Conservation (phyloP, 1,140 invertebrate species). For the Plectus sambesii region DNA sequence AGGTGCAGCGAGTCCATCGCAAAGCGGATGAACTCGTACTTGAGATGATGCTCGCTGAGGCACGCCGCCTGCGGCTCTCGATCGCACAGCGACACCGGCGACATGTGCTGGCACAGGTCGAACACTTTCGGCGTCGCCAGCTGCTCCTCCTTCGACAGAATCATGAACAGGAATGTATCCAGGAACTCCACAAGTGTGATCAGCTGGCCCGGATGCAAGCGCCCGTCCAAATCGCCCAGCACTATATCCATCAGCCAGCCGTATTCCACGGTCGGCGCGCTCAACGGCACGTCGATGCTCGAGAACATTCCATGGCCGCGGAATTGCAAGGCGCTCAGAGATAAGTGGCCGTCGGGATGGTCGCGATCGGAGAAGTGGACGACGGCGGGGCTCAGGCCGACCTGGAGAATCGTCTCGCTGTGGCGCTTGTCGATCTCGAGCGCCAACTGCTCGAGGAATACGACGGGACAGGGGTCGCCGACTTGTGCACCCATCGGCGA, state of each 20-base stretch:
- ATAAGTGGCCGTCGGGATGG: conserved; percentile 22
- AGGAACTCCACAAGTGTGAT: conserved; percentile 72
- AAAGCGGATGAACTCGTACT: conserved; percentile 81
- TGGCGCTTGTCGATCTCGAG: conserved; percentile 51
- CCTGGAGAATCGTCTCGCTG: conserved; percentile 47
- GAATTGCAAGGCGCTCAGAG: conserved; percentile 51
- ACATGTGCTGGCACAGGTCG: conserved; percentile 73
- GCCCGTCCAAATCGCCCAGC: conserved; percentile 53
- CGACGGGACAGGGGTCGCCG: conserved; percentile 46
- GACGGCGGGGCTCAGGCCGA: conserved; percentile 12
- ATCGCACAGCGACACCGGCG: conserved; percentile 45
- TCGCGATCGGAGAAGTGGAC: conserved; percentile 14
- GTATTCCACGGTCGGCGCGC: conserved; percentile 90
- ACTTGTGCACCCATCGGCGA: too few species aligned
- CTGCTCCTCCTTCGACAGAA: conserved; percentile 75
- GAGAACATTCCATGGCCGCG: conserved; percentile 95
- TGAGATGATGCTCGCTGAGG: conserved; percentile 57
- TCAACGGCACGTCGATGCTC: conserved; percentile 69
- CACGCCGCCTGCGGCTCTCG: background rate
- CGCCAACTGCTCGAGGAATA: conserved; percentile 48
- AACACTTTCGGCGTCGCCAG: conserved; percentile 64
- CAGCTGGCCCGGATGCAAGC: conserved; percentile 55
- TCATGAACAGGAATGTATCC: conserved; percentile 74
- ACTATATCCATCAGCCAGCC: conserved; percentile 65
- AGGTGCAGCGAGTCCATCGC: conserved; percentile 81